These are phyloP conservation scores for Centruroides sculpturatus DNA, from an alignment of 1,140 invertebrate genomes.

Conservation along the genomic window DNA sequence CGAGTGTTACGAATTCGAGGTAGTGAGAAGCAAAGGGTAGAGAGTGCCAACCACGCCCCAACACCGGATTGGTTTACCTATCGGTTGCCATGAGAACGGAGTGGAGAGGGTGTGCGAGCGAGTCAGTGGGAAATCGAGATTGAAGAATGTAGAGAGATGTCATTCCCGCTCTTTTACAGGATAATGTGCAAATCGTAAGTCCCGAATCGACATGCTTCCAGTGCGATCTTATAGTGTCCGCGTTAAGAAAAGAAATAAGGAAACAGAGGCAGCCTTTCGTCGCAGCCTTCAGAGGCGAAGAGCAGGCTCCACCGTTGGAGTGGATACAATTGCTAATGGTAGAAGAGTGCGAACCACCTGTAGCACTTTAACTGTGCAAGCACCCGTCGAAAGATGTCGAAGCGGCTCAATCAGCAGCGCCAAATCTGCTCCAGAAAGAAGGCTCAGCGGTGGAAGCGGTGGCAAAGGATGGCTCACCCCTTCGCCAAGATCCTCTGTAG, in stretches of 20 bases:
- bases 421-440: background rate
- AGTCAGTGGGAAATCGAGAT: too few relatives aligned
- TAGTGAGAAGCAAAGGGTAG: too few relatives aligned
- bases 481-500: background rate
- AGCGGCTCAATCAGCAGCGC: background rate
- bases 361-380: background rate
- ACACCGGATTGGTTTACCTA: too few relatives aligned
- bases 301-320: conserved; percentile 3
- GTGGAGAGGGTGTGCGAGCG: too few relatives aligned
- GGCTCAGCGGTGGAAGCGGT: too few relatives aligned
- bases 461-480: background rate
- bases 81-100: too few relatives aligned
- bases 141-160: too few relatives aligned
- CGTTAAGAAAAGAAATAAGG: conserved; percentile 15
- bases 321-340: background rate
- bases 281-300: conserved; percentile 11
- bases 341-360: background rate
- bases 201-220: conserved; percentile 13
- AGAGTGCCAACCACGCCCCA: too few relatives aligned
- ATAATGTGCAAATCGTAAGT: background rate
- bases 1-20: too few relatives aligned
- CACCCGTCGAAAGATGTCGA: background rate
- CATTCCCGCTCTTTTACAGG: background rate
- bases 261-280: conserved; percentile 18
- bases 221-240: conserved; percentile 20